Evolutionary conservation across 2,888 invertebrate genomes (phyloP).

Genomic region (Agriopis leucophaearia): DNA sequence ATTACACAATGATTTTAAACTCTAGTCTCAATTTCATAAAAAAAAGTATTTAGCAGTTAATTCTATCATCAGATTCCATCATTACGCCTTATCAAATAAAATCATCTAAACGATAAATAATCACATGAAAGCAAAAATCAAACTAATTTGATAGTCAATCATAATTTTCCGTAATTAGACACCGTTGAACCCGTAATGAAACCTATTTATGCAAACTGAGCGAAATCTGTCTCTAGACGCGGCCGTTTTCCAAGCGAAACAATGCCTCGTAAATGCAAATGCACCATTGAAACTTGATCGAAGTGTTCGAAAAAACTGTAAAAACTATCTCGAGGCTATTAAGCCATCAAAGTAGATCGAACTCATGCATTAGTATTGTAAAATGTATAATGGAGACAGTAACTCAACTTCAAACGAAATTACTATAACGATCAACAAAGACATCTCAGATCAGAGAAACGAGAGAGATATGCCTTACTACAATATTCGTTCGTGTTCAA

Average conservation of each 20-base stretch:
- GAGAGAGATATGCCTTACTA: too few relatives aligned
- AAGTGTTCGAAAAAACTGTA: slow-evolving; percentile 17
- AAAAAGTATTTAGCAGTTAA: too few relatives aligned
- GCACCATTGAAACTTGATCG: slow-evolving; percentile 17
- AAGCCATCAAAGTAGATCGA: slow-evolving; percentile 21
- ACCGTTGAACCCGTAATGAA: slow-evolving; percentile 3
- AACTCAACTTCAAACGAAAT: not conserved
- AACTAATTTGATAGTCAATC: not conserved
- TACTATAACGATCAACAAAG: too few relatives aligned
- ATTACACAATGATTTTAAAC: too few relatives aligned
- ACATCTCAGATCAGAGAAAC: too few relatives aligned
- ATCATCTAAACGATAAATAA: too few relatives aligned
- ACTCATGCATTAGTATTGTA: slow-evolving; percentile 11
- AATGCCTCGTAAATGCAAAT: slow-evolving; percentile 16
- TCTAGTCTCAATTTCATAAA: too few relatives aligned
- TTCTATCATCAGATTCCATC: too few relatives aligned
- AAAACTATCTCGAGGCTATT: slow-evolving; percentile 21
- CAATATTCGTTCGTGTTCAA: too few relatives aligned
- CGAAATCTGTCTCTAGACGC: slow-evolving; percentile 18
- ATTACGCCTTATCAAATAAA: too few relatives aligned
- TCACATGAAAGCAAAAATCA: not conserved
- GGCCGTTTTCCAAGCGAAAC: slow-evolving; percentile 22
- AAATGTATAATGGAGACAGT: slow-evolving; percentile 6
- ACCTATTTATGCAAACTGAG: slow-evolving; percentile 19
- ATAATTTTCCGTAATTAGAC: not conserved